Conservation (phyloP, 2,113 vertebrate genomes). For the Pteruthius melanotis region DNA sequence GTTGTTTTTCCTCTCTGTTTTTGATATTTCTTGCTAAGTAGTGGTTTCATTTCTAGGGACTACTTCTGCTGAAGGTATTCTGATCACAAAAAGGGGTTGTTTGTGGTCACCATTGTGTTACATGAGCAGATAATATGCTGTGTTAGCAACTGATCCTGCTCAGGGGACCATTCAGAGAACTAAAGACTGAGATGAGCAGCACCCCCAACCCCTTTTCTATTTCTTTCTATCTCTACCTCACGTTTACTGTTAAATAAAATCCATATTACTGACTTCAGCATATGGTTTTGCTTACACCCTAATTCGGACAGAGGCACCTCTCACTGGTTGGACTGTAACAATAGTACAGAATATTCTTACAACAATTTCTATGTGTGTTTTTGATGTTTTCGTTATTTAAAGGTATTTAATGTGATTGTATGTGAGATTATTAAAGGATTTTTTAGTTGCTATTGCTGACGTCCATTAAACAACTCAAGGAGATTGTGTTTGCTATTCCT, state of each 20-base stretch:
- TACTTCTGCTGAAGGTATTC: not conserved
- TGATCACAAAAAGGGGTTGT: not conserved
- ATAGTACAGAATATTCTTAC: no score
- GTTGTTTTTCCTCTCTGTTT: not conserved
- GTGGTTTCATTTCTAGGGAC: not conserved
- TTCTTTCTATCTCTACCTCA: not conserved
- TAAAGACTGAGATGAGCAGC: not conserved
- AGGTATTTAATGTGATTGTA: not conserved
- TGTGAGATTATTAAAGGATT: not conserved
- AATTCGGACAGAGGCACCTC: rapidly evolving
- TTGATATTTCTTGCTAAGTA: not conserved
- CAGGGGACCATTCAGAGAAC: not conserved
- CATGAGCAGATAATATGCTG: not conserved
- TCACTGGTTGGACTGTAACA: not conserved
- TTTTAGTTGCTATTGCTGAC: not conserved
- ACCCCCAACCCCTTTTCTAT: not conserved
- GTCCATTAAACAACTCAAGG: not conserved
- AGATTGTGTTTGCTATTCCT: not conserved
- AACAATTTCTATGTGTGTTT: not conserved
- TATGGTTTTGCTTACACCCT: rapidly evolving
- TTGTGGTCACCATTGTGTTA: not conserved
- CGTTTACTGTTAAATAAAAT: not conserved
- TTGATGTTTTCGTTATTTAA: not conserved
- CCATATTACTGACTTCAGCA: not conserved
- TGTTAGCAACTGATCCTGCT: not conserved